phyloP scores from a whole-genome alignment of 2,113 vertebrate species.

The Petroica traversi region DNA sequence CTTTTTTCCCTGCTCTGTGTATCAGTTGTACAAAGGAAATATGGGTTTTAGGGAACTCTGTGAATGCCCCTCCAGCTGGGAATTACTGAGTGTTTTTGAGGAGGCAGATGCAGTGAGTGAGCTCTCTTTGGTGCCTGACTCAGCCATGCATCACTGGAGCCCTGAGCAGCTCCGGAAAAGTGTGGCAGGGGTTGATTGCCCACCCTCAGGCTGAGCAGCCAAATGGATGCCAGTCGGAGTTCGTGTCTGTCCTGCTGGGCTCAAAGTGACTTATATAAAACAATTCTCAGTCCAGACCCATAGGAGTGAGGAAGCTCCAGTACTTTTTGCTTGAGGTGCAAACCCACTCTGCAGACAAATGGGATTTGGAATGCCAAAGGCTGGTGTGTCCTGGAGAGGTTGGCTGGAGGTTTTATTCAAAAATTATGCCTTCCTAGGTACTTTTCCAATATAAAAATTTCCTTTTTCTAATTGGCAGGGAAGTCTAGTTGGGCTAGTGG shows the following conservation, averaged over 20 bases:
- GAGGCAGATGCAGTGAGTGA: not conserved
- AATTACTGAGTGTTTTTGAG: not conserved
- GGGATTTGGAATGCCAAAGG: not conserved
- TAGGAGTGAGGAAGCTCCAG: not conserved
- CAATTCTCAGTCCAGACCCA: not conserved
- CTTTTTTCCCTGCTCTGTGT: not conserved
- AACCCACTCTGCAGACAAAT: not conserved
- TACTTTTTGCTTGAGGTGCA: not conserved
- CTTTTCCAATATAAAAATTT: not conserved
- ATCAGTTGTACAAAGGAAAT: rapidly evolving
- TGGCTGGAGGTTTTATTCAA: not conserved
- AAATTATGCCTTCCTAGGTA: not conserved
- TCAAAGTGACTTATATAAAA: not conserved
- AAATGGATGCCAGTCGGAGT: rapidly evolving
- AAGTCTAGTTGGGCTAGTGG: slow-evolving; percentile 92
- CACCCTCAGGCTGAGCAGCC: not conserved
- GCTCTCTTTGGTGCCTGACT: no score
- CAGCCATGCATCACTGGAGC: rapidly evolving
- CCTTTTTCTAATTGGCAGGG: slow-evolving; percentile 71
- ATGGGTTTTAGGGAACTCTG: rapidly evolving
- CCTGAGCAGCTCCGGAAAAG: not conserved
- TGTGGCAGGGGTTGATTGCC: not conserved
- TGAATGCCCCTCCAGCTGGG: not conserved
- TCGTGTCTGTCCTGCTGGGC: not conserved
- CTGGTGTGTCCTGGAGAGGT: rapidly evolving